Percentiles rank a stretch among this genome's conserved stretches.
phyloP scores from a whole-genome alignment of 2,888 invertebrate species.

The Drosophila meridiana region DNA sequence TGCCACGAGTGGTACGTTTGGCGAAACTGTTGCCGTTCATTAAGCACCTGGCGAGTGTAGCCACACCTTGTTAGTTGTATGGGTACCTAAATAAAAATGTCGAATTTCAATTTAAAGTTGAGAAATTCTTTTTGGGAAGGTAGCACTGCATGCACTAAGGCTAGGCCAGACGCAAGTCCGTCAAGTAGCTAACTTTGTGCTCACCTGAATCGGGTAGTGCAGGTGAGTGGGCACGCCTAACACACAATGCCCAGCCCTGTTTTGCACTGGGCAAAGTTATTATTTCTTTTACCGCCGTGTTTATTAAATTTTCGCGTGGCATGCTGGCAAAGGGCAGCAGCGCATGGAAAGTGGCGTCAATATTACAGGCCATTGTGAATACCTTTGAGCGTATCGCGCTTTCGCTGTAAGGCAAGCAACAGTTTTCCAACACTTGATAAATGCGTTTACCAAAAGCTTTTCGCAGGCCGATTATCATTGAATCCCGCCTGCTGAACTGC shows the following conservation, averaged over 20 bases:
- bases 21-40: slow-evolving; percentile 53
- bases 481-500: background rate
- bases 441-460: slow-evolving; percentile 17
- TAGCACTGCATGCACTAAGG: slow-evolving; percentile 34
- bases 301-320: slow-evolving; percentile 52
- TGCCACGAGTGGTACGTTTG: slow-evolving; percentile 13
- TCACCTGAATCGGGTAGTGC: slow-evolving; percentile 42
- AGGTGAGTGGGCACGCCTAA: slow-evolving; percentile 22
- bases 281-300: slow-evolving; percentile 22
- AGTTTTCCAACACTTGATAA: slow-evolving; percentile 30
- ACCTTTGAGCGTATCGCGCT: slow-evolving; percentile 36
- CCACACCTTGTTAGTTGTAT: slow-evolving; percentile 19
- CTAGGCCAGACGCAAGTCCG: slow-evolving; percentile 25
- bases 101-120: slow-evolving; percentile 61
- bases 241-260: slow-evolving; percentile 39
- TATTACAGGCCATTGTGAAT: slow-evolving; percentile 29
- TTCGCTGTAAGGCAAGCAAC: slow-evolving; percentile 27
- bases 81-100: slow-evolving; percentile 46
- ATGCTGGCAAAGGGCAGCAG: slow-evolving; percentile 30
- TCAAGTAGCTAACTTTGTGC: slow-evolving; percentile 40
- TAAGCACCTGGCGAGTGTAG: slow-evolving; percentile 47
- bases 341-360: slow-evolving; percentile 43
- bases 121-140: slow-evolving; percentile 4
- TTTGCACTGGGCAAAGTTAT: slow-evolving; percentile 55
- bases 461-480: slow-evolving; percentile 23